phyloP scores from a whole-genome alignment of 2,797 vertebrate genomes.

The Dallia pectoralis region DNA sequence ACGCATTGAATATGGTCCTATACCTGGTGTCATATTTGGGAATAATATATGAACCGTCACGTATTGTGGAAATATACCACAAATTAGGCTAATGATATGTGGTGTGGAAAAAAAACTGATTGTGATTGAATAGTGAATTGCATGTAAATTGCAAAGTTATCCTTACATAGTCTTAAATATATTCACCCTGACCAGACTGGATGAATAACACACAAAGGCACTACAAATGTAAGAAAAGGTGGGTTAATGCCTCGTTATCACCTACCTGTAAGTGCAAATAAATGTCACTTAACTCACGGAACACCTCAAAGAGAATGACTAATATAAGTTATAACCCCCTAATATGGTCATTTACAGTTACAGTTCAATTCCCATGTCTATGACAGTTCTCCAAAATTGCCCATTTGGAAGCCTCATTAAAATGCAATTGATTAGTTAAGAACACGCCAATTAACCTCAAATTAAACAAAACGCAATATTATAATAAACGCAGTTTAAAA shows the following conservation, averaged over 20 bases:
- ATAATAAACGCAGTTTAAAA: too few relatives aligned
- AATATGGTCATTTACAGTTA: conserved; percentile 42
- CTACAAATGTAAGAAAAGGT: conserved; percentile 10
- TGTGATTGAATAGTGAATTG: too few relatives aligned
- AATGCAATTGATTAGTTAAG: neutral
- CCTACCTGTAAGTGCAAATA: conserved; percentile 33
- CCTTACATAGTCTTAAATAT: neutral
- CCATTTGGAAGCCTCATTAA: neutral
- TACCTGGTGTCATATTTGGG: too few relatives aligned
- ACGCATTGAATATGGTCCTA: too few relatives aligned
- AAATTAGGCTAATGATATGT: too few relatives aligned
- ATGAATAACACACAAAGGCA: too few relatives aligned
- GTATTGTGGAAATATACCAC: too few relatives aligned
- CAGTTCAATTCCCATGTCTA: neutral
- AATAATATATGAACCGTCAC: too few relatives aligned
- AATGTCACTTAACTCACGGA: conserved; percentile 22
- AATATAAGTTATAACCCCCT: conserved; percentile 36
- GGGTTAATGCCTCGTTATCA: conserved; percentile 26
- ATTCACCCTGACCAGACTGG: neutral
- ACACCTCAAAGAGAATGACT: conserved; percentile 1
- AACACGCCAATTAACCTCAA: conserved; percentile 23
- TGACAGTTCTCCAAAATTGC: neutral
- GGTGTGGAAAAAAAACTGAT: too few relatives aligned
- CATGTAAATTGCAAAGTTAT: neutral
- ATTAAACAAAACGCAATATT: neutral